A percentile compares a stretch with the other conserved stretches of the same genome.
Evolutionary conservation across 2,113 vertebrate genomes (phyloP).

Genomic region (Castor canadensis): DNA sequence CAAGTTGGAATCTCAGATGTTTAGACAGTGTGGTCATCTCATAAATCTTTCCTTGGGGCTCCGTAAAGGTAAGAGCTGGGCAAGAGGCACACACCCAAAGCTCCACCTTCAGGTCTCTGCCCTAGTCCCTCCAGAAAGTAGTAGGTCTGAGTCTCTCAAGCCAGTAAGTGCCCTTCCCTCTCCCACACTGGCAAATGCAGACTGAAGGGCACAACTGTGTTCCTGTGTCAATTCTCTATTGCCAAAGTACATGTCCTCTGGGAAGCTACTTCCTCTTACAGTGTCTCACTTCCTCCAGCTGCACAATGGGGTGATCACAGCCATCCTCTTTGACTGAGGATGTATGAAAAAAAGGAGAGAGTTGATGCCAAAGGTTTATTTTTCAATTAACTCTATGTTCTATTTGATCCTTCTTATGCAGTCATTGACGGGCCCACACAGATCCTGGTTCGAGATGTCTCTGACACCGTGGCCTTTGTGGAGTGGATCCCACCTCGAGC

Average conservation of each 20-base stretch:
- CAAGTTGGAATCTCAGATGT: neutral
- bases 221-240: neutral
- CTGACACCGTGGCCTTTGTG: slow-evolving; percentile 96
- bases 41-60: neutral
- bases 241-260: neutral
- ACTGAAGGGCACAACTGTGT: too few relatives aligned
- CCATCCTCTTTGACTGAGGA: neutral
- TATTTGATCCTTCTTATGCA: slow-evolving; percentile 66
- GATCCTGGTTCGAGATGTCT: slow-evolving; percentile 94
- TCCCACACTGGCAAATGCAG: neutral
- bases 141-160: neutral
- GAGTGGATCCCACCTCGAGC: slow-evolving; percentile 94
- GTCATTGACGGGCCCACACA: slow-evolving; percentile 95
- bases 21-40: neutral
- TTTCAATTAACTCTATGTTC: neutral
- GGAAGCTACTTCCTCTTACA: neutral
- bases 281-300: neutral
- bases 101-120: neutral
- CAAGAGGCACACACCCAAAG: neutral
- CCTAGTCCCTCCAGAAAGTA: neutral
- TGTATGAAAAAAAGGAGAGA: neutral
- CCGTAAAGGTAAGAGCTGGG: neutral
- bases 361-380: neutral
- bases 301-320: neutral
- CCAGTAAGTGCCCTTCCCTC: neutral